Conservation (phyloP, 2,797 vertebrate species). For the Sebastes elongatus region DNA sequence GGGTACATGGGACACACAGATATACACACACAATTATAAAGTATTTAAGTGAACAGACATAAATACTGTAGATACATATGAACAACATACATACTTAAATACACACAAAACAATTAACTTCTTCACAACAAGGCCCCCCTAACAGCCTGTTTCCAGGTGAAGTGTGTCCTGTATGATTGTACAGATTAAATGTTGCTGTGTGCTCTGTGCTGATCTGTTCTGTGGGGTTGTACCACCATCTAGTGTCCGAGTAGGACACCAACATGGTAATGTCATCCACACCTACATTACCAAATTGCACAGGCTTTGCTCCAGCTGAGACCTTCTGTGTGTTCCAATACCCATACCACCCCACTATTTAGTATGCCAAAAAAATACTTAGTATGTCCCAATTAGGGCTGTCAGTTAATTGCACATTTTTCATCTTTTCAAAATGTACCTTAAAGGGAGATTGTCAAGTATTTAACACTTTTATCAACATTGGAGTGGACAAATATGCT, state of each 20-base stretch:
- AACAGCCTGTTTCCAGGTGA: background rate
- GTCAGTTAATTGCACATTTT: too few relatives aligned
- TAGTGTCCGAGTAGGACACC: background rate
- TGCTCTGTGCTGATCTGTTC: background rate
- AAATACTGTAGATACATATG: background rate
- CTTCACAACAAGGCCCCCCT: background rate
- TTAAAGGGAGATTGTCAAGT: too few relatives aligned
- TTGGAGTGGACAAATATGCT: too few relatives aligned
- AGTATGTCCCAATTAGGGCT: too few relatives aligned
- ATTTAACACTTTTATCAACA: too few relatives aligned
- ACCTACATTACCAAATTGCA: background rate
- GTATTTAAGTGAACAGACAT: background rate
- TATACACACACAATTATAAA: background rate
- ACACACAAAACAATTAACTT: background rate
- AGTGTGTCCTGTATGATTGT: background rate
- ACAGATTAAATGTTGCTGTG: background rate
- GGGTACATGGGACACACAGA: background rate
- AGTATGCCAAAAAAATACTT: too few relatives aligned
- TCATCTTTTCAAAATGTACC: too few relatives aligned
- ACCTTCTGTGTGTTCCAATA: too few relatives aligned
- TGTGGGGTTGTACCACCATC: conserved; percentile 17
- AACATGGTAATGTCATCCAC: background rate
- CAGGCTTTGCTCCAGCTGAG: background rate
- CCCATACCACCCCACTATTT: too few relatives aligned
- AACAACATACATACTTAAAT: background rate